These are phyloP conservation scores for Ophion ellenae DNA, from an alignment of 2,888 invertebrate genomes.

Conservation along the genomic window DNA sequence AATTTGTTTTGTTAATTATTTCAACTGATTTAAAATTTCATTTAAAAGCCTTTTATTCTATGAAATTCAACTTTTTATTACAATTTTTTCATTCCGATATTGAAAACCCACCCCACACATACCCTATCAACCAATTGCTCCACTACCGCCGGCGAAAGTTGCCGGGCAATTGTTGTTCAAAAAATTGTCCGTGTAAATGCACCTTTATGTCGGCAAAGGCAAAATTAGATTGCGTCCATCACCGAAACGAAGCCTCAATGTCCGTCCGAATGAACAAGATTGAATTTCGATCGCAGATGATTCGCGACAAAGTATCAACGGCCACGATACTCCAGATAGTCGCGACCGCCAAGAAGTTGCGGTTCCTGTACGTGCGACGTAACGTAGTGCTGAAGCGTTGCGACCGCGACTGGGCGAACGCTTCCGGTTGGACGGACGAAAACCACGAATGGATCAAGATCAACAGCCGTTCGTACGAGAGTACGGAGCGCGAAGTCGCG, in stretches of 20 bases:
- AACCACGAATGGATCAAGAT: conserved; percentile 88
- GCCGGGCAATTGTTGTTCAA: too few species aligned
- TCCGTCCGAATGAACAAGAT: conserved; percentile 6
- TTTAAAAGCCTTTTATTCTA: too few species aligned
- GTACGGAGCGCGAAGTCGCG: conserved; percentile 89
- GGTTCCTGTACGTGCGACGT: conserved; percentile 87
- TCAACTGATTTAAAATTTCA: too few species aligned
- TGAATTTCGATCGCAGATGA: conserved; percentile 84
- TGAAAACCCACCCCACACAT: too few species aligned
- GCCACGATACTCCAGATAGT: conserved; percentile 90
- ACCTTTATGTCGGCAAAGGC: too few species aligned
- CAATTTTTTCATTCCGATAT: too few species aligned
- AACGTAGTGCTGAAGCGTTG: conserved; percentile 89
- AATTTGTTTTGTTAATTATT: too few species aligned
- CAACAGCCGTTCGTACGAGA: conserved; percentile 87
- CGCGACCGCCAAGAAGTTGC: conserved; percentile 87
- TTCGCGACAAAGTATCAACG: conserved; percentile 91
- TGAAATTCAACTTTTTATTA: too few species aligned
- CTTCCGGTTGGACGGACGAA: conserved; percentile 88
- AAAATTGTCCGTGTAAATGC: too few species aligned
- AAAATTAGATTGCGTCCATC: not conserved
- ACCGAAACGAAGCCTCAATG: not conserved
- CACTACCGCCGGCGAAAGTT: too few species aligned
- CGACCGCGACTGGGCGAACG: conserved; percentile 87
- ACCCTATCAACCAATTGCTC: too few species aligned